Conservation (phyloP, 2,888 invertebrate genomes). For the Plagodis pulveraria region DNA sequence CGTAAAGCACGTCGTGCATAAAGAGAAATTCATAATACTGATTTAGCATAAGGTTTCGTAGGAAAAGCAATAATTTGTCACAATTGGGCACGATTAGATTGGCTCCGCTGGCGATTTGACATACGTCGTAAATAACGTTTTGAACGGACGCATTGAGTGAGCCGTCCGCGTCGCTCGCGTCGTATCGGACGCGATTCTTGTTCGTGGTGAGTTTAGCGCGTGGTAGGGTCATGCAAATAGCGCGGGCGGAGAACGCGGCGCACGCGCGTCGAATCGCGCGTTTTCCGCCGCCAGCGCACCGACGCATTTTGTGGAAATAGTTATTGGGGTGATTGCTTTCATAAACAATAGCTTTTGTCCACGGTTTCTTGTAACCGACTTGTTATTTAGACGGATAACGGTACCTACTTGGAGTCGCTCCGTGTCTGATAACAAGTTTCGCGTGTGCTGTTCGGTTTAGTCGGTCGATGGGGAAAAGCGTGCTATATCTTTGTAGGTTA, state of each 20-base stretch:
- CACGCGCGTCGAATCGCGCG: slow-evolving; percentile 82
- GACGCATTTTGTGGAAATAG: slow-evolving; percentile 80
- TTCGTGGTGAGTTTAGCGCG: slow-evolving; percentile 33
- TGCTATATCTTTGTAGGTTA: slow-evolving; percentile 45
- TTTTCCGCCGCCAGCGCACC: slow-evolving; percentile 73
- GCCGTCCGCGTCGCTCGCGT: slow-evolving; percentile 44
- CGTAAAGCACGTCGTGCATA: slow-evolving; percentile 61
- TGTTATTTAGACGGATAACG: slow-evolving; percentile 73
- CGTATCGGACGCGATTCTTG: slow-evolving; percentile 22
- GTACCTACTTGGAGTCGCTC: slow-evolving; percentile 47
- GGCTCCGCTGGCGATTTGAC: slow-evolving; percentile 81
- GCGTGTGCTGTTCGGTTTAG: slow-evolving; percentile 48
- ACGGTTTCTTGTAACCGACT: slow-evolving; percentile 67
- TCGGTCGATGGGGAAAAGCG: slow-evolving; percentile 34
- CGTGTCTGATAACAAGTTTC: slow-evolving; percentile 61
- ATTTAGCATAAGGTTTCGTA: slow-evolving; percentile 79
- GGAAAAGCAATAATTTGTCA: slow-evolving; percentile 84
- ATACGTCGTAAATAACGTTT: slow-evolving; percentile 80
- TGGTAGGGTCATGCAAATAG: slow-evolving; percentile 64
- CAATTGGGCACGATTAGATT: slow-evolving; percentile 84
- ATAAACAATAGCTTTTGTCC: slow-evolving; percentile 83
- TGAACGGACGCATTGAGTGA: slow-evolving; percentile 67
- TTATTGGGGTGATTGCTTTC: slow-evolving; percentile 84
- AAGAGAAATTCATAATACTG: slow-evolving; percentile 74
- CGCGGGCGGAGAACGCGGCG: slow-evolving; percentile 64